These are phyloP conservation scores for Synanthedon vespiformis DNA, from an alignment of 2,888 invertebrate species.

Conservation along the genomic window DNA sequence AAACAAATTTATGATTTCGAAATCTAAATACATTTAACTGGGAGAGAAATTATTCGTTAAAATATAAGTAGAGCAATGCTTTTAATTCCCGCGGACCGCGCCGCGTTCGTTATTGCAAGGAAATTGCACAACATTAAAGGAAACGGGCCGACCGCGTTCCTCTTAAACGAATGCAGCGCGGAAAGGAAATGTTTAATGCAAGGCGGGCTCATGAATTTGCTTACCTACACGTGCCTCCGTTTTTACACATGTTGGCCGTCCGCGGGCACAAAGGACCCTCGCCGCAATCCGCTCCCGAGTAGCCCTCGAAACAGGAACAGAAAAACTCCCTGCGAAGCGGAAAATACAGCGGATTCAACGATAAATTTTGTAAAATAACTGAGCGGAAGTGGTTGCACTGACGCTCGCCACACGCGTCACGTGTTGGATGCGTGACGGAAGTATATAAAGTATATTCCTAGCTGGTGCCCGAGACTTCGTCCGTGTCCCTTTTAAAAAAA, in stretches of 20 bases:
- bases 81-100: constrained; percentile 21
- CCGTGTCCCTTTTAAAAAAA: no score
- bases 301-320: constrained; percentile 86
- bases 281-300: constrained; percentile 83
- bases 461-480: no score
- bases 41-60: constrained; percentile 30
- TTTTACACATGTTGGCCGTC: constrained; percentile 75
- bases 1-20: constrained; percentile 3
- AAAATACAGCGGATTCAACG: constrained; percentile 10
- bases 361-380: constrained; percentile 16
- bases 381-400: constrained; percentile 3
- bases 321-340: constrained; percentile 73
- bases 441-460: no score
- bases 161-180: constrained; percentile 14
- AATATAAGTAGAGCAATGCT: constrained; percentile 20
- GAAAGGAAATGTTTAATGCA: constrained; percentile 6
- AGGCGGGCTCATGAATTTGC: constrained; percentile 10
- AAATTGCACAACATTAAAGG: constrained; percentile 31
- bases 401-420: not conserved
- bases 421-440: no score
- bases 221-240: constrained; percentile 89
- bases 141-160: constrained; percentile 13
- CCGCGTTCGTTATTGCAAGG: constrained; percentile 34
- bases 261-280: constrained; percentile 81
- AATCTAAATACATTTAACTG: constrained; percentile 32